Evolutionary conservation across 2,888 invertebrate genomes (phyloP), one percentile per base, ranked within the genome.

Genomic region (Drosophila austrosaltans): DNA sequence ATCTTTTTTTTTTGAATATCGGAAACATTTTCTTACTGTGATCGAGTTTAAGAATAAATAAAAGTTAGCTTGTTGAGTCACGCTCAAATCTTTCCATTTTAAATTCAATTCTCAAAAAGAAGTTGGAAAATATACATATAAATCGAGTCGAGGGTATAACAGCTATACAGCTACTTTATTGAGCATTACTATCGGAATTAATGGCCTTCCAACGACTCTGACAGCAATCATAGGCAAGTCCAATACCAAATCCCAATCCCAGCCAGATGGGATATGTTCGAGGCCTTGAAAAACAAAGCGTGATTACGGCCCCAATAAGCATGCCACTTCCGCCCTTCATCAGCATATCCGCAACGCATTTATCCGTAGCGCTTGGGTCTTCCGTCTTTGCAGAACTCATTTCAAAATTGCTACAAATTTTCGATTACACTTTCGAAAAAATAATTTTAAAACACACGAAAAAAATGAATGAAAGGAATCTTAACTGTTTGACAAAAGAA

Each of bases 191-290:
- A 48, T 16, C 16, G 16, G 16, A 16, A 16, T 53, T 36, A 12
- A 48, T 10, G 8, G 12, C 12, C 3, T 57, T 70, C 59, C 70
- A 53, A 7, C 75, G 73, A 10, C 53, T 44, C 12, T 67, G 67
- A 53, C 76, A 76, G 30, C 71, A 65, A 48, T 75, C 71, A 53
- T 68, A 75, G 53, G 76, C 76, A 36, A 77, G 6, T 8, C 77
- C 77, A 59, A 64, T 44, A 8, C 77, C 77, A 30, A 77, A 48
- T 1, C 77, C 77, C 42, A 77, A n/a, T 6, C 77, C 73, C 42
- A 77, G 53, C 76, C 76, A 77, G n/a, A 77, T 62, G 2, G 77
- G 77, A 42, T 66, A 73, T 10, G 66, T 70, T 10, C 73, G 69
- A 2, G 76, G 73, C 0, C 76, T 73, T 8, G 69, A 68, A 22